A percentile compares a stretch with the other conserved stretches of the same genome.
phyloP scores from a whole-genome alignment of 2,113 vertebrate species.

The Rhinoptilus africanus region DNA sequence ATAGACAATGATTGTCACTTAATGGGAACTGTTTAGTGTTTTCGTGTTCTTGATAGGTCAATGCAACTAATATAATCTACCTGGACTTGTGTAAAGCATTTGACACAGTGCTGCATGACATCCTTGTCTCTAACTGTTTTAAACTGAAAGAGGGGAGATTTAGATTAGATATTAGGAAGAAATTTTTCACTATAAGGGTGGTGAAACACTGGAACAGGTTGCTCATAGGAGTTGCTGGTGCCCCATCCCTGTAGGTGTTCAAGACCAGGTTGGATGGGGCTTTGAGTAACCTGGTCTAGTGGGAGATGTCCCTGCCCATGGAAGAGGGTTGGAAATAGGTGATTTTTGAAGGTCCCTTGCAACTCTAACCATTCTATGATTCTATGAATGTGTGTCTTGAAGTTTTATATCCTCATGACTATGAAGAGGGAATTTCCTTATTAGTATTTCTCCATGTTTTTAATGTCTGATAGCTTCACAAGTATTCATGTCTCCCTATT shows the following conservation, averaged over 20 bases:
- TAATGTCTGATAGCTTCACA: background rate
- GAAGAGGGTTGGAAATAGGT: background rate
- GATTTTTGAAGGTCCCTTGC: background rate
- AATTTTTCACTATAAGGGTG: background rate
- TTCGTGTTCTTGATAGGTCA: background rate
- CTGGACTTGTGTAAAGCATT: background rate
- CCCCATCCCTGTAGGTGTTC: too few relatives aligned
- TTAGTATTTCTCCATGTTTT: background rate
- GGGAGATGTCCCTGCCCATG: background rate
- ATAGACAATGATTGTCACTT: background rate
- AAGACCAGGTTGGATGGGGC: background rate
- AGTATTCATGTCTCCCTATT: background rate
- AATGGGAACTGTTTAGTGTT: background rate
- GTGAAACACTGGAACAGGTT: background rate
- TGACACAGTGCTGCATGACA: background rate
- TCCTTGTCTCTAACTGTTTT: background rate
- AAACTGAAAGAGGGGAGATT: background rate
- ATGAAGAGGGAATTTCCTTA: background rate
- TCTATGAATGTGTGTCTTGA: background rate
- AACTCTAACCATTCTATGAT: background rate
- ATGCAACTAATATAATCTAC: background rate
- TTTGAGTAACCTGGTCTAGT: background rate
- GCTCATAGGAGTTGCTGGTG: background rate
- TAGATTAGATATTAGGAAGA: background rate
- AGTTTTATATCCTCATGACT: background rate